phyloP scores from a whole-genome alignment of 1,140 invertebrate genomes.

The Hyles euphorbiae region DNA sequence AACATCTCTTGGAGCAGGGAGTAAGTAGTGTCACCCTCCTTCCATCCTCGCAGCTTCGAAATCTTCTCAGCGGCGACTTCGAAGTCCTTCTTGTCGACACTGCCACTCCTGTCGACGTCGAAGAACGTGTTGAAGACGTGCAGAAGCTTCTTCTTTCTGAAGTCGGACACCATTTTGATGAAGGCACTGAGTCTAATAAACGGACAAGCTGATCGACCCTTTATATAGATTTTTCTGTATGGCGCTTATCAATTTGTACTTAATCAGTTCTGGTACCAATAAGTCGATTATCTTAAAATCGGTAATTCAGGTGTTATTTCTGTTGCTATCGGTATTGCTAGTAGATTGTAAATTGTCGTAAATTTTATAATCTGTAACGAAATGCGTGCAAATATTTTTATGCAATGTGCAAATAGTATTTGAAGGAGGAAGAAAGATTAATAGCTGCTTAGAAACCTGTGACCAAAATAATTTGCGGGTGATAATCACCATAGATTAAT shows the following conservation, averaged over 20 bases:
- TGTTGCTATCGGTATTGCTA: no score
- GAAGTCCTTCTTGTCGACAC: constrained; percentile 87
- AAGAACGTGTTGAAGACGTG: constrained; percentile 91
- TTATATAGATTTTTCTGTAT: constrained; percentile 15
- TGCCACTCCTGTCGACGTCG: constrained; percentile 86
- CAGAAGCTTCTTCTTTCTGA: constrained; percentile 89
- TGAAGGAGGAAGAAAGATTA: no score
- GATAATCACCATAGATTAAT: no score
- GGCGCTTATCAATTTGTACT: constrained; percentile 3
- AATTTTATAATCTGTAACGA: no score
- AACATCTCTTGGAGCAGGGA: constrained; percentile 81
- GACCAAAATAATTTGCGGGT: no score
- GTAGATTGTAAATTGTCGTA: no score
- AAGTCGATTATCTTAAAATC: no score
- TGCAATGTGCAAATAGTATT: no score
- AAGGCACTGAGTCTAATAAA: neutral
- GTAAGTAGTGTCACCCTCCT: constrained; percentile 79
- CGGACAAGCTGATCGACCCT: neutral
- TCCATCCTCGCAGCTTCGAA: constrained; percentile 83
- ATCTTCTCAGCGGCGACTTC: constrained; percentile 85
- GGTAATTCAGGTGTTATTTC: no score
- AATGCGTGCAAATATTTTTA: no score
- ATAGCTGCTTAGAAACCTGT: no score
- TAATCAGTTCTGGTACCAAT: no score
- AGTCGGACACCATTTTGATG: constrained; percentile 85